Conservation (phyloP, 2,797 vertebrate genomes). For the Propithecus deckenii region DNA sequence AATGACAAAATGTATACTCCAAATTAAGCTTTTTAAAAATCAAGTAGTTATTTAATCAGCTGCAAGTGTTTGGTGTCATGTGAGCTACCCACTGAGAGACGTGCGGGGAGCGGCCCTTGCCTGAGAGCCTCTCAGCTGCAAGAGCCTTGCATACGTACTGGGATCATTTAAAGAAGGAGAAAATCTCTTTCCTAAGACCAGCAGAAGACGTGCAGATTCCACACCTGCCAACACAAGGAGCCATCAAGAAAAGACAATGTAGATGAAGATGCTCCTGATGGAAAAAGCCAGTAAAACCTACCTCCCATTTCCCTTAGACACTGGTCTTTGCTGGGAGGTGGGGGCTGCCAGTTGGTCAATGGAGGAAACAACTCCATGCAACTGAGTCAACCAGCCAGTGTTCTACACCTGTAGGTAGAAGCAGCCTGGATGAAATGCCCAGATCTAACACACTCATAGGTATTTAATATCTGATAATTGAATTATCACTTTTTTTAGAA, state of each 20-base stretch:
- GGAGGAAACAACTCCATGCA: background rate
- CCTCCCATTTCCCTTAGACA: background rate
- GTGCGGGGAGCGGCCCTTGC: rapidly evolving
- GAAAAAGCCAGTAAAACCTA: background rate
- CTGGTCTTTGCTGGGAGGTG: background rate
- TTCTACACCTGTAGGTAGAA: background rate
- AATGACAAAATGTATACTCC: background rate
- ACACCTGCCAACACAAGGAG: background rate
- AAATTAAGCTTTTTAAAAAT: background rate
- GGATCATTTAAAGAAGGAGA: background rate
- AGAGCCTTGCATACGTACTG: background rate
- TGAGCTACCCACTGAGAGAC: background rate
- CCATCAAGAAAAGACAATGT: background rate
- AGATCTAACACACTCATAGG: background rate
- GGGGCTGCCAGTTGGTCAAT: background rate
- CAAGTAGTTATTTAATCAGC: background rate
- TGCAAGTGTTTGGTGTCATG: background rate
- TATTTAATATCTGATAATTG: background rate
- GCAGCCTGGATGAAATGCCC: background rate
- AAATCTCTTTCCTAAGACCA: background rate
- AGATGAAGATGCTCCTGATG: background rate
- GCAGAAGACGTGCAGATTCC: background rate
- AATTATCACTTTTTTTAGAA: background rate
- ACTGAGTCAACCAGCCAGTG: background rate
- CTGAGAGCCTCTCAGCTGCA: background rate